These are phyloP conservation scores for Entosphenus tridentatus DNA, from an alignment of 2,113 vertebrate species.

Conservation along the genomic window DNA sequence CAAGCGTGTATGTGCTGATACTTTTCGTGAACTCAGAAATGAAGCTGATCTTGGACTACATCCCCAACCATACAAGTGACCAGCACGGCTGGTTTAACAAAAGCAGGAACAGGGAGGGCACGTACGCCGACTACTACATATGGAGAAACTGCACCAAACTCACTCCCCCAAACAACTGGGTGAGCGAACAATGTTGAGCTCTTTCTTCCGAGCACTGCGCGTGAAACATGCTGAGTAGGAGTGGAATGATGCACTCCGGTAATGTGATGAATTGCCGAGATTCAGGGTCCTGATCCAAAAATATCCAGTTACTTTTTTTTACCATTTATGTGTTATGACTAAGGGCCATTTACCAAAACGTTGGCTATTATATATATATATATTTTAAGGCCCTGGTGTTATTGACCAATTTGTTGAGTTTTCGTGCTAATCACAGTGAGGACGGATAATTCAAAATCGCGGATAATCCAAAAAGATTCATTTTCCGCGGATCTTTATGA, in stretches of 20 bases:
- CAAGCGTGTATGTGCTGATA: not conserved
- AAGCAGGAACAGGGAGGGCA: conserved; percentile 38
- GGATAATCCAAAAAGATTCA: no score
- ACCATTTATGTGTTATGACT: not conserved
- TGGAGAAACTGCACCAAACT: conserved; percentile 44
- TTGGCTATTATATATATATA: no score
- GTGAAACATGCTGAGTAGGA: no score
- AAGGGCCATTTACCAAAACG: not conserved
- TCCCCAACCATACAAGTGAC: conserved; percentile 88
- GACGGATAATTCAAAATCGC: no score
- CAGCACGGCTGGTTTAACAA: conserved; percentile 69
- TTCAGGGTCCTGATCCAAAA: not conserved
- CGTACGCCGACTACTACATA: conserved; percentile 66
- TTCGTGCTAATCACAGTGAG: no score
- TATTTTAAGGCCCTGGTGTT: no score
- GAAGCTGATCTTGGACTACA: conserved; percentile 74
- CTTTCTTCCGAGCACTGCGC: no score
- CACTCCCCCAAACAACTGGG: conserved; percentile 71
- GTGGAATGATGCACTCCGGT: no score
- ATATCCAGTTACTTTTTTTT: not conserved
- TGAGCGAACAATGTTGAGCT: conserved; percentile 15
- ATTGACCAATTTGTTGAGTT: no score
- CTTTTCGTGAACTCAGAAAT: conserved; percentile 28
- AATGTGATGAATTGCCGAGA: no score
- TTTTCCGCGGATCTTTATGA: no score